Evolutionary conservation across 2,888 invertebrate genomes (phyloP).

Genomic region (Metellina segmentata): DNA sequence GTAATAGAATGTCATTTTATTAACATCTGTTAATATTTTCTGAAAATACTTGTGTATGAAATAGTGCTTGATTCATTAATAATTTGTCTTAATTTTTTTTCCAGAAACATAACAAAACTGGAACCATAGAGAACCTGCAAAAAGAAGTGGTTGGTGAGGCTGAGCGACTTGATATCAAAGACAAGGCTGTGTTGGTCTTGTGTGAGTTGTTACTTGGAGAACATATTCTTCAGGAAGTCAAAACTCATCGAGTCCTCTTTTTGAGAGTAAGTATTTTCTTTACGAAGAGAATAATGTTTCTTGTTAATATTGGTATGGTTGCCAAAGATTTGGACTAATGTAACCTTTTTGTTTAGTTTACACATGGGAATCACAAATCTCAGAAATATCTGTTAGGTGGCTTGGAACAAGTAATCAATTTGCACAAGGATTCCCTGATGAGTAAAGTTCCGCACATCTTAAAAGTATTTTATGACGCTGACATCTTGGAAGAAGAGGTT

Average conservation of each 20-base stretch:
- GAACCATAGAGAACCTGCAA: slow-evolving; percentile 84
- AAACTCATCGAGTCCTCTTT: slow-evolving; percentile 88
- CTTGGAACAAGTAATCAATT: slow-evolving; percentile 93
- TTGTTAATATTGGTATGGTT: neutral
- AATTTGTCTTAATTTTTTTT: slow-evolving; percentile 7
- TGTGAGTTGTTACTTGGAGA: slow-evolving; percentile 90
- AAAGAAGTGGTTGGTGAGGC: slow-evolving; percentile 89
- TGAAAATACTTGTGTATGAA: neutral
- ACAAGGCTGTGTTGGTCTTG: slow-evolving; percentile 95
- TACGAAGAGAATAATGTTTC: neutral
- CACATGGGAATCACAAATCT: slow-evolving; percentile 81
- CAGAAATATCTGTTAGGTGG: slow-evolving; percentile 94
- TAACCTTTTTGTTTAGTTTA: slow-evolving; percentile 80
- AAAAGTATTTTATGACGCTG: slow-evolving; percentile 95
- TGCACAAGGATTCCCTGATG: slow-evolving; percentile 89
- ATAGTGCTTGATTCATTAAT: neutral
- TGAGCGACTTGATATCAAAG: slow-evolving; percentile 94
- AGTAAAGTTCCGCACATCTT: slow-evolving; percentile 93
- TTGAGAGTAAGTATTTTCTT: slow-evolving; percentile 83
- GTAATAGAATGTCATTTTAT: neutral
- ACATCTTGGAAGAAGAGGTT: slow-evolving; percentile 96
- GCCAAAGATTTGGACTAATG: neutral
- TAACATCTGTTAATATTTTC: neutral
- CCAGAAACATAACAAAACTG: slow-evolving; percentile 82
- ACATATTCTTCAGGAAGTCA: slow-evolving; percentile 84